Evolutionary conservation across 2,113 vertebrate species (phyloP).

Genomic region (Stigmatopora nigra): DNA sequence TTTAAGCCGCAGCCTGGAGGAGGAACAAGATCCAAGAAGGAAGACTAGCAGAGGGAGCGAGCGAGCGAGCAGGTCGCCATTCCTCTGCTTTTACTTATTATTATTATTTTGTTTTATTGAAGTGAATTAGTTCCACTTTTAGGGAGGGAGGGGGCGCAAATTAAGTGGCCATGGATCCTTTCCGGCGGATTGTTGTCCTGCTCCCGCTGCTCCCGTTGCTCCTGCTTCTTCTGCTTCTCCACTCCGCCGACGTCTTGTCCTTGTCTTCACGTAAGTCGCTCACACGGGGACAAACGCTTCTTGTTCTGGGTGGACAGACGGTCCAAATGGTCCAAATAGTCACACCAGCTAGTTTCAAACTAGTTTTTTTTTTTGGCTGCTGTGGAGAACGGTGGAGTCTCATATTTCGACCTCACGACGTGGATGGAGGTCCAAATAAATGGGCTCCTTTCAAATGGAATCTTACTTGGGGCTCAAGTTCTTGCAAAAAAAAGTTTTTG

Average conservation of each 20-base stretch:
- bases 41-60: conserved; percentile 62
- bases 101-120: background rate
- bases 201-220: background rate
- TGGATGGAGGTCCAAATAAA: too few species aligned
- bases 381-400: too few species aligned
- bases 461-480: too few species aligned
- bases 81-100: background rate
- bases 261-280: conserved; percentile 72
- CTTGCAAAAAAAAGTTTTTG: too few species aligned
- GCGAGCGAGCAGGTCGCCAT: conserved; percentile 56
- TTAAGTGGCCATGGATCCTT: conserved; percentile 42
- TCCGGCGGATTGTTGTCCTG: conserved; percentile 3
- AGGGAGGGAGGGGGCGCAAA: conserved; percentile 33
- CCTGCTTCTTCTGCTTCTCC: conserved; percentile 59
- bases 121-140: conserved; percentile 17
- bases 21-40: conserved; percentile 76
- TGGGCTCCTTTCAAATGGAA: too few species aligned
- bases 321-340: too few species aligned
- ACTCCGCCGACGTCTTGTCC: conserved; percentile 61
- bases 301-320: too few species aligned
- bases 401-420: too few species aligned
- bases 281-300: conserved; percentile 32
- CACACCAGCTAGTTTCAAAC: too few species aligned
- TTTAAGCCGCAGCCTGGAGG: conserved; percentile 59
- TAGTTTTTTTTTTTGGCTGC: too few species aligned